Evolutionary conservation across 2,888 invertebrate genomes (phyloP).

Genomic region (Gisinianus flammeolus): DNA sequence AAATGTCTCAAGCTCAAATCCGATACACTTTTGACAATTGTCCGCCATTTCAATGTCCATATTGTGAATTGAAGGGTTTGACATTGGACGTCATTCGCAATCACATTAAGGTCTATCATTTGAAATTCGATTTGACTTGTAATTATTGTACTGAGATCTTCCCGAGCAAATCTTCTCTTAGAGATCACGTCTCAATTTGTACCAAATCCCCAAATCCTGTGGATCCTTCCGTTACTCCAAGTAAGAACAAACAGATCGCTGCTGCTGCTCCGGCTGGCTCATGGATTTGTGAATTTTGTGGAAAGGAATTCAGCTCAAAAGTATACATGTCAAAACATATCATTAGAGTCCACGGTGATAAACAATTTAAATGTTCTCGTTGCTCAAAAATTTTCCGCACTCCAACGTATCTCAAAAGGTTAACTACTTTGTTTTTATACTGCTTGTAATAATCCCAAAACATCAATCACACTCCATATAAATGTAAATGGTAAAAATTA

Average conservation of each 20-base stretch:
- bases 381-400: not conserved
- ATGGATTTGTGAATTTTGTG: slow-evolving; percentile 13
- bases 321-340: not conserved
- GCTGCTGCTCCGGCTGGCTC: not conserved
- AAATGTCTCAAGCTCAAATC: not conserved
- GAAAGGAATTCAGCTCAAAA: not conserved
- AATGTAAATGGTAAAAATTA: too few relatives aligned
- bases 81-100: not conserved
- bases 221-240: not conserved
- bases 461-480: too few relatives aligned
- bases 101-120: slow-evolving; percentile 1
- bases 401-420: not conserved
- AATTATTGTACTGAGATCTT: not conserved
- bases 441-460: too few relatives aligned
- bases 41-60: slow-evolving; percentile 5
- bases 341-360: not conserved
- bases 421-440: too few relatives aligned
- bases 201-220: not conserved
- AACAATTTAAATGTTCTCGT: not conserved
- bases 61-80: not conserved
- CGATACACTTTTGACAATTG: not conserved
- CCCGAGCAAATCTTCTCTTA: not conserved
- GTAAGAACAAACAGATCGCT: not conserved
- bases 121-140: not conserved
- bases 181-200: not conserved